Evolutionary conservation across 2,888 invertebrate genomes (phyloP).

Genomic region (Arctia plantaginis): DNA sequence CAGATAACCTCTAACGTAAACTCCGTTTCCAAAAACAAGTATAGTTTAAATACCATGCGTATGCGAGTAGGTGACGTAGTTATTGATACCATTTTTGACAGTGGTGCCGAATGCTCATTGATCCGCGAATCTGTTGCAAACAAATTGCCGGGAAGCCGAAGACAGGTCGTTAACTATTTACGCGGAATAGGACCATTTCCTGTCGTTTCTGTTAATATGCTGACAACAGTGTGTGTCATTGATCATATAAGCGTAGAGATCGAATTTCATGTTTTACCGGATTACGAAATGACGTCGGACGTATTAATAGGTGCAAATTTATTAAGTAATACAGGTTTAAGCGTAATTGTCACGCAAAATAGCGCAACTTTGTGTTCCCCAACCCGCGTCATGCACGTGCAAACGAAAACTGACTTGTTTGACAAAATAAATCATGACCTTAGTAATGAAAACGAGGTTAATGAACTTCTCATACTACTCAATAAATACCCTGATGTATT

Average conservation of each 20-base stretch:
- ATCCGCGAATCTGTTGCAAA: constrained; percentile 4
- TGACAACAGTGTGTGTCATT: constrained; percentile 6
- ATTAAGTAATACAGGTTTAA: background rate
- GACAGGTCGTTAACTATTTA: constrained; percentile 1
- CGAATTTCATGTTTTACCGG: background rate
- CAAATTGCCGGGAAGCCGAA: background rate
- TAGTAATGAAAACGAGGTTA: constrained; percentile 34
- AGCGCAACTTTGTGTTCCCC: no score
- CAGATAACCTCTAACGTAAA: constrained; percentile 2
- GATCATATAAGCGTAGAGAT: constrained; percentile 5
- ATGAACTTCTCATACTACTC: no score
- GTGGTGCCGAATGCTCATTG: no score
- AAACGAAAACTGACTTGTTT: background rate
- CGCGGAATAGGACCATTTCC: constrained; percentile 6
- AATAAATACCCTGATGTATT: constrained; percentile 52
- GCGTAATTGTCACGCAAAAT: background rate
- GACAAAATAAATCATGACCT: constrained; percentile 12
- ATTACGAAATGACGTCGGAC: constrained; percentile 7
- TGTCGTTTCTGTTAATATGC: background rate
- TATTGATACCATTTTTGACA: constrained; percentile 8
- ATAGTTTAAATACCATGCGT: constrained; percentile 6
- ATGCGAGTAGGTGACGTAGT: background rate
- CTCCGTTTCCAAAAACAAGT: background rate
- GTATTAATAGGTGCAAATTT: constrained; percentile 6
- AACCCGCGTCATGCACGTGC: no score